A percentile compares a stretch with the other conserved stretches of the same genome.
Conservation (phyloP, 1,140 invertebrate genomes). For the Drosophila ohnishii region DNA sequence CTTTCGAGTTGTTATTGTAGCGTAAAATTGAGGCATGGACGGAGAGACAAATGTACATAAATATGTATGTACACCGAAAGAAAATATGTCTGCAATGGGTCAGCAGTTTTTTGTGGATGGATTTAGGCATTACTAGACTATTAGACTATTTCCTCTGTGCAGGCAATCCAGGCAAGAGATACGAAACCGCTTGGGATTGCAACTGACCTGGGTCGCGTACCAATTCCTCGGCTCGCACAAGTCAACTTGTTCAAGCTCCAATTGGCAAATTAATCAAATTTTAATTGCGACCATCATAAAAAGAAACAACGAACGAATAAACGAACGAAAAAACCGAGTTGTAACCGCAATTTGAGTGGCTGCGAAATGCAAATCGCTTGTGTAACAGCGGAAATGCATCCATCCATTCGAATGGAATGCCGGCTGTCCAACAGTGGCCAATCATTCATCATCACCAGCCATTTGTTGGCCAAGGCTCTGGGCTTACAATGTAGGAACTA, state of each 20-base stretch:
- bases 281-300: slow-evolving; percentile 31
- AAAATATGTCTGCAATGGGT: slow-evolving; percentile 8
- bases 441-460: slow-evolving; percentile 40
- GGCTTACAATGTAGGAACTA: neutral
- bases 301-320: slow-evolving; percentile 1
- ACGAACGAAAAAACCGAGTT: slow-evolving; percentile 16
- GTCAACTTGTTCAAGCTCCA: slow-evolving; percentile 59
- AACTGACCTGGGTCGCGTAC: slow-evolving; percentile 46
- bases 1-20: slow-evolving; percentile 62
- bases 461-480: slow-evolving; percentile 31
- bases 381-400: slow-evolving; percentile 53
- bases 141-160: neutral
- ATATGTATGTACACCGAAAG: slow-evolving; percentile 16
- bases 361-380: slow-evolving; percentile 54
- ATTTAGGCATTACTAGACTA: neutral
- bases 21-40: slow-evolving; percentile 66
- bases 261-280: slow-evolving; percentile 71
- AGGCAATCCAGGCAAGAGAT: neutral
- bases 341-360: slow-evolving; percentile 42
- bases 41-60: slow-evolving; percentile 12
- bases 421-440: slow-evolving; percentile 21
- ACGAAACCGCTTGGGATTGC: neutral
- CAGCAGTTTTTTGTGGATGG: neutral
- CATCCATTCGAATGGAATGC: slow-evolving; percentile 45
- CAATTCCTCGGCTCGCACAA: slow-evolving; percentile 43